Base-by-base conservation (phyloP, 2,113 vertebrate species). In the Antechinus flavipes region DNA sequence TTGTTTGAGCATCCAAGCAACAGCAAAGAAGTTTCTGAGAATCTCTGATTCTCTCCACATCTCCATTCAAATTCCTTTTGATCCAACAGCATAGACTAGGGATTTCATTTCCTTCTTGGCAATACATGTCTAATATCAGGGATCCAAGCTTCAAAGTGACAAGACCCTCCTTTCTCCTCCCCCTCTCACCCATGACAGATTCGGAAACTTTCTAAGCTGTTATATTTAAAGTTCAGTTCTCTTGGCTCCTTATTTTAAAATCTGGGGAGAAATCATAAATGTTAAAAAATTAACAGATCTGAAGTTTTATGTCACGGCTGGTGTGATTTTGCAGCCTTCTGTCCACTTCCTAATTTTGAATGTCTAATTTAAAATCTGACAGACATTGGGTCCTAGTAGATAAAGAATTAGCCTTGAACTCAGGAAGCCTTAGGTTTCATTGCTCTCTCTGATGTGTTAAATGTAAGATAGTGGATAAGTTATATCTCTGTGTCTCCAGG, bases 71-170 rank as follows among this genome's bases (percentile, higher is more conserved):
- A 94, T 35, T 27, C 0, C 54, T 96, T 42, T 56, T 94, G 89
- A 91, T 91, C 35, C 23, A 53, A n/a, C 42, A 25, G 27, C 23
- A 76, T 91, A 35, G 68, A 84, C n/a, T 42, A 16, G n/a, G 90
- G 68, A 94, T 95, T 46, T 52, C 56, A 54, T 90, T 68, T 92
- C 8, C 89, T 92, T 50, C 27, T 91, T 50, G 49, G 6, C 22
- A 52, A 53, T 55, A 46, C 30, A 61, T 50, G 56, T n/a, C 93
- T 84, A 12, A n/a, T 90, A 90, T 46, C 89, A 84, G 50, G 24
- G 91, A 89, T 94, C 47, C 89, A 94, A 92, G 93, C 54, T 52
- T 56, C 54, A 95, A 89, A 84, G 19, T 92, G 61, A n/a, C 30
- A 91, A 61, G 56, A 58, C 1, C 6, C 1, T 9, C 50, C 2